Evolutionary conservation across 1,140 invertebrate species (phyloP), one percentile per base, ranked within the genome.

Genomic region (Calephelis nemesis): DNA sequence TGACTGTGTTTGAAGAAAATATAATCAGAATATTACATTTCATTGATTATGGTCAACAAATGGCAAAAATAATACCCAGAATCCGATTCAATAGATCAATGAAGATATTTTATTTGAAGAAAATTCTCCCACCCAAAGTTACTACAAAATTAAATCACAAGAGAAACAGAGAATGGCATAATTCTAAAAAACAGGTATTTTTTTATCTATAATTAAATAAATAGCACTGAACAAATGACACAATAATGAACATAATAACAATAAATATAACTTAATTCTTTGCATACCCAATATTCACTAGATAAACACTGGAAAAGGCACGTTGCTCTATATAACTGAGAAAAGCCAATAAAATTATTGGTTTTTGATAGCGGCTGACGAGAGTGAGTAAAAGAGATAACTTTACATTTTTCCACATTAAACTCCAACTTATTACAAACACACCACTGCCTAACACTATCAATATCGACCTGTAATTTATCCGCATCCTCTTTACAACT

Each of bases 41-140:
- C 67, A 88, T 95, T n/a, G 93, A 94, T 65, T 96, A 96, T 88
- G 96, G 95, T 4, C 93, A 95, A 77, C 94, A 94, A 76, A 93
- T 96, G 47, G 93, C 94, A 63, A 93, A 93, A 9, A 91, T 95
- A 15, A 92, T 94, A 66, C 93, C 93, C 19, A 93, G 93, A 48
- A 92, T 95, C 47, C 84, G 78, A 68, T 95, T 94, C 75, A 94
- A 74, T 88, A 88, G 62, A 88, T 85, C 71, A 79, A 89, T 81
- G 76, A 93, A 79, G 93, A 93, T 88, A 72, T 92, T 73, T 73
- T 91, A 77, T 70, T 79, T 91, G 13, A 92, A 91, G 66, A 91
- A 88, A 67, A 67, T 69, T 42, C 72, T 78, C 13, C 73, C 79
- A 39, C 75, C 83, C 4, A 90, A 90, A 73, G 63, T 85, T 6